Percentiles rank a stretch among this genome's conserved stretches.
Evolutionary conservation across 2,888 invertebrate species (phyloP).

Genomic region (Chirona hameri): DNA sequence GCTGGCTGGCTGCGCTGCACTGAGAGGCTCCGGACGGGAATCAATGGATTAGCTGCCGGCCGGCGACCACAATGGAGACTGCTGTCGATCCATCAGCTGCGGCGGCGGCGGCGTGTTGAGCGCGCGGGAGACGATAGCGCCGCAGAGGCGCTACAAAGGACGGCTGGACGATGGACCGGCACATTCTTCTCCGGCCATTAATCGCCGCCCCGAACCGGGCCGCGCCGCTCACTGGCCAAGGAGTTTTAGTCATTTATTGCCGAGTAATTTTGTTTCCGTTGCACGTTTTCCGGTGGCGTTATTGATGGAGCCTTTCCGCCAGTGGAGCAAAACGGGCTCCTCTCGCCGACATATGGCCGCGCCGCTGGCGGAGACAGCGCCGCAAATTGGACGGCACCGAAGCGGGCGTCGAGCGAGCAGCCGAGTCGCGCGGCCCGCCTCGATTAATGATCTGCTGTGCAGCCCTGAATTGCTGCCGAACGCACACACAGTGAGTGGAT

Average conservation of each 20-base stretch:
- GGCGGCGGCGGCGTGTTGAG: not conserved
- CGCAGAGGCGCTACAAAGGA: not conserved
- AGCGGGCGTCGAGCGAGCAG: not conserved
- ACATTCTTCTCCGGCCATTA: not conserved
- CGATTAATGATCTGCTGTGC: not conserved
- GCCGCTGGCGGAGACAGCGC: not conserved
- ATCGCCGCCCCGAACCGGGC: not conserved
- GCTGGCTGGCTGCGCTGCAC: no score
- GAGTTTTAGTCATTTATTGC: not conserved
- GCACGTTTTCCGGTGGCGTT: slow-evolving; percentile 1
- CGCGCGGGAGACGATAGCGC: slow-evolving; percentile 4
- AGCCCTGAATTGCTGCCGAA: not conserved
- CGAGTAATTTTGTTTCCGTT: slow-evolving; percentile 22
- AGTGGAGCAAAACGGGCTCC: not conserved
- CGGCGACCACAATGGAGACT: not conserved
- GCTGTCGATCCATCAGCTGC: slow-evolving; percentile 1
- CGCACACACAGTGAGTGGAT: no score
- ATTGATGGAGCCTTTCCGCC: not conserved
- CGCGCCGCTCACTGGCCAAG: not conserved
- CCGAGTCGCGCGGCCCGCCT: not conserved
- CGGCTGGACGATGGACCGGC: not conserved
- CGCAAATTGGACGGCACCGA: not conserved
- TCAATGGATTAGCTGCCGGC: not conserved
- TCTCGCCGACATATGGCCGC: not conserved
- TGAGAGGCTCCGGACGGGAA: not conserved